Conservation (phyloP, 2,113 vertebrate genomes). For the Zeus faber region DNA sequence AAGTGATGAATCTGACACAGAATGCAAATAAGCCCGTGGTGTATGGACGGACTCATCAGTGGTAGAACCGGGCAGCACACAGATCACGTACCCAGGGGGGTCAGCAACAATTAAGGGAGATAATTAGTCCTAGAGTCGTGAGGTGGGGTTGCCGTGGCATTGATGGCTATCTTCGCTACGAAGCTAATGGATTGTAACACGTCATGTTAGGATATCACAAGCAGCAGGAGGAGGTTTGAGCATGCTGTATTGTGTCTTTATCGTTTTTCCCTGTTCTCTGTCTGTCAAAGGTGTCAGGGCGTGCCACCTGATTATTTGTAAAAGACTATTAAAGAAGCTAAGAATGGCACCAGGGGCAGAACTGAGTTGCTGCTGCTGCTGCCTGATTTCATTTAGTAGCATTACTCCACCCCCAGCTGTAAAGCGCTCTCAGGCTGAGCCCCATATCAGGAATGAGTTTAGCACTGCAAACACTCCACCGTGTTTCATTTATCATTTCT, state of each 20-base stretch:
- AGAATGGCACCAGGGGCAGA: conserved; percentile 5
- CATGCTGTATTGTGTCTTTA: conserved; percentile 37
- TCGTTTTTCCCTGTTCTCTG: conserved; percentile 17
- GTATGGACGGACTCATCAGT: conserved; percentile 12
- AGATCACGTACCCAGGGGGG: conserved; percentile 20
- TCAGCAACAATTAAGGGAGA: conserved; percentile 40
- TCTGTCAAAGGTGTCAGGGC: conserved; percentile 19
- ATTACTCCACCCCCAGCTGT: conserved; percentile 14
- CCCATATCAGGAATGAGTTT: conserved; percentile 12
- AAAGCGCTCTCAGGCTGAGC: conserved; percentile 4
- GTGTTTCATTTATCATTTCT: conserved; percentile 13
- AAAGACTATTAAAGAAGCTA: conserved; percentile 10
- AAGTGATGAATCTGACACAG: conserved; percentile 11
- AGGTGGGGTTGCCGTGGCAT: conserved; percentile 22
- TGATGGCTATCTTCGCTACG: conserved; percentile 25
- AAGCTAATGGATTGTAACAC: conserved; percentile 36
- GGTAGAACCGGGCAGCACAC: conserved; percentile 34
- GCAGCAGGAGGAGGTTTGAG: conserved; percentile 20
- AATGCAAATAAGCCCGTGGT: conserved; percentile 15
- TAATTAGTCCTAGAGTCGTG: conserved; percentile 28
- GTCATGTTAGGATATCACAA: conserved; percentile 31
- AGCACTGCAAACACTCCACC: background rate
- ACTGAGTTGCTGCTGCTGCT: conserved; percentile 14
- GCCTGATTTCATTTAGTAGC: conserved; percentile 29
- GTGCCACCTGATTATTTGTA: conserved; percentile 25